Evolutionary conservation across 1,140 invertebrate genomes (phyloP), one percentile per base, ranked within the genome.

Genomic region (Anastrepha ludens): DNA sequence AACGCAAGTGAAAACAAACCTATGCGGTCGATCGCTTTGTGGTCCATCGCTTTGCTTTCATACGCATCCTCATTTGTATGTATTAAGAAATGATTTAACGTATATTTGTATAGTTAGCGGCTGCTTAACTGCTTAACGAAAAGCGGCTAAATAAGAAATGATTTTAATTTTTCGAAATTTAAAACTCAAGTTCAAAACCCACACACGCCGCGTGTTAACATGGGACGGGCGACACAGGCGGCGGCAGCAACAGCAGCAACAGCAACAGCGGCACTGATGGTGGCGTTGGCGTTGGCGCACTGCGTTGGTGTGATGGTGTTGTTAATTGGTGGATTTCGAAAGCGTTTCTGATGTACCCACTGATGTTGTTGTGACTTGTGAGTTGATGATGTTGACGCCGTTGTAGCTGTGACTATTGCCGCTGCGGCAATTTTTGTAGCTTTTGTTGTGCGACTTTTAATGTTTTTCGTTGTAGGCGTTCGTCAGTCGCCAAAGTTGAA

Each of bases 121-220:
- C 64, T 29, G 64, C 64, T 67, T 67, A 67, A 11, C 29, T 55
- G 65, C 65, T 5, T 41, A n/a, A 4, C 29, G 29, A 15, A 67
- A 39, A 15, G 64, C 29, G 17, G 64, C 29, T 39, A 39, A 81
- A 41, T 81, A 47, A 74, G 17, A 74, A 44, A 17, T 74, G 39
- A 74, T 81, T 81, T 70, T 55, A 29, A 55, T 81, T 55, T 67
- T 81, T 81, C 74, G 47, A 55, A 81, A 81, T 81, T 81, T 55
- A 58, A 81, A 55, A 81, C 74, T 81, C 74, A 81, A 81, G 74
- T 81, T 81, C 74, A 81, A 81, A 81, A 81, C 74, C 74, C 74
- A 81, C 74, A 81, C 74, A 67, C 5, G 47, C 6, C 74, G 7
- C 74, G 17, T 81, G n/a, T 81, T 29, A 62, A 62, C 6, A 67